These are phyloP conservation scores for Urocitellus parryii DNA, from an alignment of 2,113 vertebrate species.

Conservation along the genomic window DNA sequence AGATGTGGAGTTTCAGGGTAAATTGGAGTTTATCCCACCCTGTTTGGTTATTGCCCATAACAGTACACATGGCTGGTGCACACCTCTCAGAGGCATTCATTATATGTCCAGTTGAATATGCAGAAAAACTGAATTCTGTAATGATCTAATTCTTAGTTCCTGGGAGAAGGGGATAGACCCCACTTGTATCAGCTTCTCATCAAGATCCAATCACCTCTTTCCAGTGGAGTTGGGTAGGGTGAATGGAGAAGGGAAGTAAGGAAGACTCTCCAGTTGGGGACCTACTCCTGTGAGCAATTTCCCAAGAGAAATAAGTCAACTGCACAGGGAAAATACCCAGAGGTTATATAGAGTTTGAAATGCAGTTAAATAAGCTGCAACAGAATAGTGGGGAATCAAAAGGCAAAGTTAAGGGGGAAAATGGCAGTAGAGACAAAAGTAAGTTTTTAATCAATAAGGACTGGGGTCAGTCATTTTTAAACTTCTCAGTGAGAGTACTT, in stretches of 20 bases:
- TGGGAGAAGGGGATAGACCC: background rate
- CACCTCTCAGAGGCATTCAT: background rate
- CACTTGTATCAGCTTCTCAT: background rate
- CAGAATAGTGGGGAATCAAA: background rate
- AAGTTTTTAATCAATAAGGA: slow-evolving; percentile 13
- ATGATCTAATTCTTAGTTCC: background rate
- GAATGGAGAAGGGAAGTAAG: background rate
- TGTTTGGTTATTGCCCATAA: too few species aligned
- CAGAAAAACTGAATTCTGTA: background rate
- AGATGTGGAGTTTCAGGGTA: too few species aligned
- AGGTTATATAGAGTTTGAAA: background rate
- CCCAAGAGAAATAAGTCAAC: background rate
- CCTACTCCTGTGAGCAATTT: background rate
- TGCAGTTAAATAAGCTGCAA: background rate
- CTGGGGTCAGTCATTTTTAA: slow-evolving; percentile 43
- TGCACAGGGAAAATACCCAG: background rate
- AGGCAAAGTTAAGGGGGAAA: background rate
- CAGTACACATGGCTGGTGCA: too few species aligned
- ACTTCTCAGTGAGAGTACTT: background rate
- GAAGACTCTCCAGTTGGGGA: background rate
- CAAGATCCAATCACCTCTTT: background rate
- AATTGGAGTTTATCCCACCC: too few species aligned
- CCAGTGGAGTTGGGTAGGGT: background rate
- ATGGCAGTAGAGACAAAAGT: slow-evolving; percentile 39
- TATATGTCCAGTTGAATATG: background rate